Base-by-base conservation (phyloP, 2,113 vertebrate species). In the Psephotus haematonotus region DNA sequence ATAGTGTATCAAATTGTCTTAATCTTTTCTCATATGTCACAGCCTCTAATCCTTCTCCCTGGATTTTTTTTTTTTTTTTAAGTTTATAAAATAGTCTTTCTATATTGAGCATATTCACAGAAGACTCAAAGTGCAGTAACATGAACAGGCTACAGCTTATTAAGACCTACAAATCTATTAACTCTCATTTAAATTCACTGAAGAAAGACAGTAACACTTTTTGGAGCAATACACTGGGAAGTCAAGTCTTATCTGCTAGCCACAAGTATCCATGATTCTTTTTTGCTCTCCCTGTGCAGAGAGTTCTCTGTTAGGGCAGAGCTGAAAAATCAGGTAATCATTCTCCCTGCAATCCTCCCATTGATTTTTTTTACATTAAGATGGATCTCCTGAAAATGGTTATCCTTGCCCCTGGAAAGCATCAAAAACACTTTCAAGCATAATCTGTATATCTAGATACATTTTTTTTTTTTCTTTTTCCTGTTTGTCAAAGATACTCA, bases 131-230 rank as follows among this genome's bases (percentile, higher is more conserved):
- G 43, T 53, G 17, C 52, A 57, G 29, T 28, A 83, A 68, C 24
- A 63, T 24, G 49, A 91, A 67, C 44, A 55, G 7, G 33, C 27
- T 71, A 43, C 22, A 78, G 19, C 13, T 59, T 86, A 43, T n/a
- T 52, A 22, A 24, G 8, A 85, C 29, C 23, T 72, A 41, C 17
- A 85, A 79, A 7, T 47, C 44, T 49, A 33, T 69, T 93, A 31
- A 65, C 47, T 71, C 37, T 86, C 18, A 62, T 83, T 86, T 71
- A 88, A 93, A 91, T 92, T 75, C 62, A 71, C 23, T 44, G 69
- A 86, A 88, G 53, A 93, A 75, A 92, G 68, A 59, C n/a, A 88
- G 43, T 63, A 82, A 71, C 10, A 74, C 68, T 80, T 83, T 41
- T 77, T 86, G 49, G 29, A 53, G 31, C 46, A 90, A 67, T 23